Evolutionary conservation across 2,797 vertebrate genomes (phyloP).

Genomic region (Chanos chanos): DNA sequence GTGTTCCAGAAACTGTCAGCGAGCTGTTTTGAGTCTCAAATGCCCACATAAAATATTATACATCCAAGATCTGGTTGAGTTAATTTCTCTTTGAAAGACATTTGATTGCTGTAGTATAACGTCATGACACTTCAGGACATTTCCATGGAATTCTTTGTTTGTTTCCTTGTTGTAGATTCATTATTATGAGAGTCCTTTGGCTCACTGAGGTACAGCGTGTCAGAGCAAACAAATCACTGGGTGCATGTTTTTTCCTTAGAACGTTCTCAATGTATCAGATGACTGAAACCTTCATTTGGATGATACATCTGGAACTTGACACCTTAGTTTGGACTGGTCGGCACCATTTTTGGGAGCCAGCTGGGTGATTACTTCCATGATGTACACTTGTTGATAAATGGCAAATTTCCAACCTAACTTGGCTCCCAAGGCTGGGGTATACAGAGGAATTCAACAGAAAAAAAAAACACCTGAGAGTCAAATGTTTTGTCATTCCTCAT

Average conservation of each 20-base stretch:
- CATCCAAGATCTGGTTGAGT: no score
- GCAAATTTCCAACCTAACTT: background rate
- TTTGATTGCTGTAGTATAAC: no score
- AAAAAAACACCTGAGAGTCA: constrained; percentile 2
- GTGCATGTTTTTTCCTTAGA: constrained; percentile 43
- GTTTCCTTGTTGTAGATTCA: constrained; percentile 37
- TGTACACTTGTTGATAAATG: background rate
- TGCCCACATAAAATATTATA: no score
- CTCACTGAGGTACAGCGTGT: constrained; percentile 43
- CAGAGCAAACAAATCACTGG: constrained; percentile 55
- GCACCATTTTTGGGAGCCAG: constrained; percentile 33
- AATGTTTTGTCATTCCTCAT: background rate
- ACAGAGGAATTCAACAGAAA: constrained; percentile 9
- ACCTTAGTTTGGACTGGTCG: constrained; percentile 38
- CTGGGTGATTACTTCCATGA: constrained; percentile 39
- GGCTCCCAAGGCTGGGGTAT: background rate
- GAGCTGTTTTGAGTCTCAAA: no score
- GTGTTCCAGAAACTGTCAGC: no score
- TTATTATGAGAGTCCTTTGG: constrained; percentile 42
- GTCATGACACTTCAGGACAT: no score
- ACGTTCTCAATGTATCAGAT: constrained; percentile 62
- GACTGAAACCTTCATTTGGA: constrained; percentile 46
- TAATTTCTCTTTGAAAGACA: no score
- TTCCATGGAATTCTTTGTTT: constrained; percentile 15
- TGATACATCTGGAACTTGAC: constrained; percentile 58